Conservation (phyloP, 2,113 vertebrate species). For the Merops nubicus region DNA sequence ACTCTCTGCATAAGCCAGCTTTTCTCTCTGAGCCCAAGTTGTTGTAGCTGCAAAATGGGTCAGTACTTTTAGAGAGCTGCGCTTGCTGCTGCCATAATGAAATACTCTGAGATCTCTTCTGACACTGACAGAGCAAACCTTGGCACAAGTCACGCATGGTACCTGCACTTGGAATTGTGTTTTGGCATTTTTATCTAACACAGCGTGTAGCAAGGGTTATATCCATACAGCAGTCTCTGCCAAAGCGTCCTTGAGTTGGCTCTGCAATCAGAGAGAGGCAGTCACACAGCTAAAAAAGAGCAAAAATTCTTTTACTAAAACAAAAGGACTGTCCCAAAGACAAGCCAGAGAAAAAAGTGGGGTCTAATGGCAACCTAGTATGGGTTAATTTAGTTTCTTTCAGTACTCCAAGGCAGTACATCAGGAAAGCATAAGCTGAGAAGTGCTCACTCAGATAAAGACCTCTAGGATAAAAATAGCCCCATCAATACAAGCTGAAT, state of each 20-base stretch:
- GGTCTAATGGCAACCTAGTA: background rate
- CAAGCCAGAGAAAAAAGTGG: background rate
- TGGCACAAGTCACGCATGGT: background rate
- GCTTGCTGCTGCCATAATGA: accelerated
- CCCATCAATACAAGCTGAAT: background rate
- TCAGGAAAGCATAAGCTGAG: background rate
- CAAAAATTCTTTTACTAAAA: background rate
- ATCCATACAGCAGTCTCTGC: background rate
- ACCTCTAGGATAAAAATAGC: background rate
- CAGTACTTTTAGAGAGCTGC: background rate
- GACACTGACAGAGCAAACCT: background rate
- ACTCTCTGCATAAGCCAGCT: background rate
- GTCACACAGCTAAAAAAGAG: background rate
- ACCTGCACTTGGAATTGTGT: background rate
- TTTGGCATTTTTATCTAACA: background rate
- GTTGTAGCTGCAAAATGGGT: background rate
- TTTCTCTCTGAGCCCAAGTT: background rate
- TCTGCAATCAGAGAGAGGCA: background rate
- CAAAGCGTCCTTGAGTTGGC: accelerated
- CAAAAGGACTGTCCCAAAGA: background rate
- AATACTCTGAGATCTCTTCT: background rate
- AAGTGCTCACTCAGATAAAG: background rate
- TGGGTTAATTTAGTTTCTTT: background rate
- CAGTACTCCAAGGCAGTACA: background rate
- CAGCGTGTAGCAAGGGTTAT: accelerated